These are phyloP conservation scores for Lochmaea crataegi DNA, from an alignment of 2,888 invertebrate species.

Conservation along the genomic window DNA sequence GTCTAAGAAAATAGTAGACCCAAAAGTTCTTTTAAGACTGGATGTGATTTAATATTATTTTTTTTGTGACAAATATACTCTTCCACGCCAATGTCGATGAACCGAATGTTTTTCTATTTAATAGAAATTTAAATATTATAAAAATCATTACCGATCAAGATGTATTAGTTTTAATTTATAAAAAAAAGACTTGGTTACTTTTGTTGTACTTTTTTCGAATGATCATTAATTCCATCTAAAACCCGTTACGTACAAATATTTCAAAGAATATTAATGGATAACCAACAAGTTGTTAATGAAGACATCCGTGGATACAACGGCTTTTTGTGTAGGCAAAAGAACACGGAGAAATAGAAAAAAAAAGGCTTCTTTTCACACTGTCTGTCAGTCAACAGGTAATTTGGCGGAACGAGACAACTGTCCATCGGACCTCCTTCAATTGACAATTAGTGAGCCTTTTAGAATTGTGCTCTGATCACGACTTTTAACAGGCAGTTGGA, in stretches of 20 bases:
- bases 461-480: slow-evolving; percentile 56
- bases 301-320: slow-evolving; percentile 37
- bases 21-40: no score
- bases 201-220: neutral
- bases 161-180: neutral
- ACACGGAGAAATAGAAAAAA: slow-evolving; percentile 12
- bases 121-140: no score
- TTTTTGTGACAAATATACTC: no score
- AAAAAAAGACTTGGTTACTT: neutral
- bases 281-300: slow-evolving; percentile 37
- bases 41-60: no score
- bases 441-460: slow-evolving; percentile 53
- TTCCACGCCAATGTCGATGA: no score
- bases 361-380: slow-evolving; percentile 38
- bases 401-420: slow-evolving; percentile 53
- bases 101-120: no score
- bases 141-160: no score
- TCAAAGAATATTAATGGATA: slow-evolving; percentile 3
- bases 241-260: slow-evolving; percentile 1
- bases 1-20: no score
- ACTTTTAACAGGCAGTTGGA: slow-evolving; percentile 47
- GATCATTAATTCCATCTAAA: neutral
- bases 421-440: slow-evolving; percentile 45
- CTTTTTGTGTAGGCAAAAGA: slow-evolving; percentile 27
- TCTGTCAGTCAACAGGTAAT: slow-evolving; percentile 54